A percentile compares a stretch with the other conserved stretches of the same genome.
Conservation (phyloP, 2,797 vertebrate genomes). For the Sebastes minor region DNA sequence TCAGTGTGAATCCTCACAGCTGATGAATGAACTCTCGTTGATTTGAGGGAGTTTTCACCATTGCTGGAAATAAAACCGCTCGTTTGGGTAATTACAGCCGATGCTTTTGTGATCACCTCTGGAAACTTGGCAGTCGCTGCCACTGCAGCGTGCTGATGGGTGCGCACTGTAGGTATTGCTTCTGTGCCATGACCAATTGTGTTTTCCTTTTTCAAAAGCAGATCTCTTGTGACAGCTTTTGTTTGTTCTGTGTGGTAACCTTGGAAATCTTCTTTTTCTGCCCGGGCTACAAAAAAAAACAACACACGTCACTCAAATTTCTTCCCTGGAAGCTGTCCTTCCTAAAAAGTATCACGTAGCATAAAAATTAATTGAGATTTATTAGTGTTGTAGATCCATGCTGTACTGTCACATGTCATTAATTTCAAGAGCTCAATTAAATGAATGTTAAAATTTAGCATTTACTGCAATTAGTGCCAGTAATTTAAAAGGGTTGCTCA, state of each 20-base stretch:
- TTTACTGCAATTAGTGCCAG: background rate
- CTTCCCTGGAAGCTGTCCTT: background rate
- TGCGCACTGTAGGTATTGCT: conserved; percentile 50
- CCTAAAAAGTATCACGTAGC: background rate
- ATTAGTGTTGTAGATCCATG: background rate
- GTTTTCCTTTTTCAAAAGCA: conserved; percentile 48
- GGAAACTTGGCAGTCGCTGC: conserved; percentile 36
- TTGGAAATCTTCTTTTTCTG: conserved; percentile 58
- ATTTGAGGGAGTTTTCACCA: conserved; percentile 20
- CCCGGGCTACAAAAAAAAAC: conserved; percentile 32
- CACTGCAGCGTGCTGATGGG: conserved; percentile 20
- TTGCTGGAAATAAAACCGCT: conserved; percentile 36
- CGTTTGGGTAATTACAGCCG: conserved; percentile 17
- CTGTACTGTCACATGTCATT: background rate
- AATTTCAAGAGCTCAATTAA: background rate
- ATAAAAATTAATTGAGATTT: background rate
- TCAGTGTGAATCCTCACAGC: conserved; percentile 8
- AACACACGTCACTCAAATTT: conserved; percentile 25
- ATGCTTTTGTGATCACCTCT: conserved; percentile 6
- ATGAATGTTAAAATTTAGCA: background rate
- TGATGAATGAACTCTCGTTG: conserved; percentile 14
- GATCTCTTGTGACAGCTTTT: conserved; percentile 61
- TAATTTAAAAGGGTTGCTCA: background rate
- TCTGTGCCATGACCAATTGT: conserved; percentile 37
- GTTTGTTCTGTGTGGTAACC: conserved; percentile 49